These are phyloP conservation scores for Lycophotia porphyrea DNA, from an alignment of 2,888 invertebrate genomes.

Conservation along the genomic window DNA sequence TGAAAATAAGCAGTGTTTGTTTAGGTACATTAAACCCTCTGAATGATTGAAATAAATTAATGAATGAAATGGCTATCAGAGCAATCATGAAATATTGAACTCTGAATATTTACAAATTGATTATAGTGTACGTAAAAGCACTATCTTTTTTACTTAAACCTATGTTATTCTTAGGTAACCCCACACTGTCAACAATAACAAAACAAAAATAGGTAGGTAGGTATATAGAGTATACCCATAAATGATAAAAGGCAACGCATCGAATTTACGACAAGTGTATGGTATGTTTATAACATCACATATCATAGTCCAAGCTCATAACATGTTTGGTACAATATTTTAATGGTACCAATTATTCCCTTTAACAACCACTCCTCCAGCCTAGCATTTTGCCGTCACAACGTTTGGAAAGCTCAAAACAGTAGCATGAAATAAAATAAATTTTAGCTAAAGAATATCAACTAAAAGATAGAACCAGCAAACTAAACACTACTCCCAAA, in stretches of 20 bases:
- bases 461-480: conserved; percentile 10
- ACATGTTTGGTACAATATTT: background rate
- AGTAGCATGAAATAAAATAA: background rate
- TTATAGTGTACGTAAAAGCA: background rate
- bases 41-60: conserved; percentile 6
- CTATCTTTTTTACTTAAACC: conserved; percentile 2
- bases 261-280: background rate
- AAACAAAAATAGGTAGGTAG: too few species aligned
- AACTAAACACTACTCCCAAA: conserved; percentile 40
- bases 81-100: background rate
- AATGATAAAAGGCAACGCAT: background rate
- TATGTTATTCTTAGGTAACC: background rate
- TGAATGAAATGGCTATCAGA: background rate
- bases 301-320: background rate
- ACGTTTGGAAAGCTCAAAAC: background rate
- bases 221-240: background rate
- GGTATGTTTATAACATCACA: background rate
- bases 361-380: background rate
- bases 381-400: background rate
- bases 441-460: background rate
- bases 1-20: background rate
- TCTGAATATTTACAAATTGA: conserved; percentile 1
- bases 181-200: background rate
- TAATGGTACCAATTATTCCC: background rate
- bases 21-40: background rate